phyloP scores from a whole-genome alignment of 2,113 vertebrate genomes.

The Marcusenius ussheri region DNA sequence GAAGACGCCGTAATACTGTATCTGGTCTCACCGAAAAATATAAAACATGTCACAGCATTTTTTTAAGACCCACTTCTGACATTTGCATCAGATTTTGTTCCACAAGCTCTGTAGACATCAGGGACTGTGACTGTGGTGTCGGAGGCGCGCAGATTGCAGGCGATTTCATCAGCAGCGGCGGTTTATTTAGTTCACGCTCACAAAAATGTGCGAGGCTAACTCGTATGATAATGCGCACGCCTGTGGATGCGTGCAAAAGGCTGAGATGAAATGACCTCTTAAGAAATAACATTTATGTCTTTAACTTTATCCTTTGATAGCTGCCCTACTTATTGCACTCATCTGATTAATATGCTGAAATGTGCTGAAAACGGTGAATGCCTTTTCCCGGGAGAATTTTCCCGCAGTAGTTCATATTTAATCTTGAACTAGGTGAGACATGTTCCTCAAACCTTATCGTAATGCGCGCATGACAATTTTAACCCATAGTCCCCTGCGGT shows the following conservation, averaged over 20 bases:
- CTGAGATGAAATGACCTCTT: conserved; percentile 10
- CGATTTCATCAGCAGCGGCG: conserved; percentile 14
- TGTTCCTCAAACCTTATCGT: background rate
- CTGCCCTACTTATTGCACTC: background rate
- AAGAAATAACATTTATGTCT: background rate
- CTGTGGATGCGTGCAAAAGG: background rate
- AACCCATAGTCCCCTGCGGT: too few species aligned
- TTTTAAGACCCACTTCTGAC: background rate
- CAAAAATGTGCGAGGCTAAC: background rate
- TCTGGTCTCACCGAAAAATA: background rate
- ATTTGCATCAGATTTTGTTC: conserved; percentile 1
- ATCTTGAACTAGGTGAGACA: background rate
- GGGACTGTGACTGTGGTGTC: background rate
- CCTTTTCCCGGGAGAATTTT: background rate
- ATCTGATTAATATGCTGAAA: conserved; percentile 1
- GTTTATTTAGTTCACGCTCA: conserved; percentile 12
- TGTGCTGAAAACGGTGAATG: background rate
- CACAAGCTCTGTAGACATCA: background rate
- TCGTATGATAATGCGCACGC: background rate
- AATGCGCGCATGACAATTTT: background rate
- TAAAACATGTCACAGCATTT: background rate
- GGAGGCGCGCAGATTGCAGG: background rate
- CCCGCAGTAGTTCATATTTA: background rate
- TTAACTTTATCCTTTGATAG: background rate
- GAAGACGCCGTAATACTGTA: background rate